Base-by-base conservation (phyloP, 2,888 invertebrate genomes). In the Meteorus cinctellus region DNA sequence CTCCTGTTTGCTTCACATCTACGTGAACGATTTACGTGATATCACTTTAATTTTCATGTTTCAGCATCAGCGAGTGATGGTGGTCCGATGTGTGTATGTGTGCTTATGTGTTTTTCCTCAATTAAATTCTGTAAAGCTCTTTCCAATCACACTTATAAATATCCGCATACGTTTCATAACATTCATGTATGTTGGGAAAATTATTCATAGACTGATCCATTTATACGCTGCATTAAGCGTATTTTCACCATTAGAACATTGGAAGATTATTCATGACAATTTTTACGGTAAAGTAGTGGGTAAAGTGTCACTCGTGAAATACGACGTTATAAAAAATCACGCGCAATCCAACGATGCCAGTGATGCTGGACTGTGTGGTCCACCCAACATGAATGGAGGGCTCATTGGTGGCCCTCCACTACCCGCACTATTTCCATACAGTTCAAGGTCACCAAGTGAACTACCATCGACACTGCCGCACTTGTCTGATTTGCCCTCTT, bases 401-500 rank as follows among this genome's bases (percentile, higher is more conserved):
- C 94, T 94, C 91, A 94, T 94, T 70, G 94, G 92, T 71, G 93
- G 92, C 88, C 94, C 91, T 60, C 93, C 93, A 80, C 93, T 93
- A 72, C 94, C 93, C 65, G 90, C 90, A 91, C 94, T 92, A 82
- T 93, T 92, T 75, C 82, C 82, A 82, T 90, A 90, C 72, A 89
- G 87, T 81, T 90, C 90, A 66, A 90, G 88, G 77, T 90, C 89
- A 79, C 87, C 87, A 84, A 94, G 88, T 66, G 86, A 84, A n/a
- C 91, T 90, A 8, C 91, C 91, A 19, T 93, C 93, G 84, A 93
- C 92, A 14, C 91, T 91, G 24, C 93, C 93, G 86, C 94, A 94
- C 86, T 94, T 95, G 86, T 95, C 95, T 81, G 93, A 92, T 86
- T 94, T 94, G 89, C 94, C 94, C 87, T 95, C 95, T 86, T 95